Evolutionary conservation across 92 coral and sea anemone species (phyloP).

Genomic region (Ricordea florida): DNA sequence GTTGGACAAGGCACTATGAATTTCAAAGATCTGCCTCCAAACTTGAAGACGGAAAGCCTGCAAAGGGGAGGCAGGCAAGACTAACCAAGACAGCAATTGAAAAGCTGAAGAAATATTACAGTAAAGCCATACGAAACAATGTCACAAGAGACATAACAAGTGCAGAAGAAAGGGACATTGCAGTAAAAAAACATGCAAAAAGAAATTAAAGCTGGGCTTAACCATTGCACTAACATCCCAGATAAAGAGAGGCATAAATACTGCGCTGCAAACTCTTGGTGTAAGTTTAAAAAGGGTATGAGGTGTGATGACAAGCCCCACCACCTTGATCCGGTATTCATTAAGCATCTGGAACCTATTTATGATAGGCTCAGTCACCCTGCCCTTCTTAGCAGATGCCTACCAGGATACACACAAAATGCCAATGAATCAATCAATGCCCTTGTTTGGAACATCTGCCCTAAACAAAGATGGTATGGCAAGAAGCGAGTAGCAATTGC

Average conservation of each 20-base stretch:
- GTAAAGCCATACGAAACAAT: conserved; percentile 19
- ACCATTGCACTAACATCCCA: conserved; percentile 3
- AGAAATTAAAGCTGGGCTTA: conserved; percentile 40
- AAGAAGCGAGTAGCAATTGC: conserved; percentile 18
- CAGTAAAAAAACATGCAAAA: conserved; percentile 11
- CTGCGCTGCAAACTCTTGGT: conserved; percentile 42
- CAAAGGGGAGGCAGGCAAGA: conserved; percentile 4
- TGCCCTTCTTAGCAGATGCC: conserved; percentile 23
- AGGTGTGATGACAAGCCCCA: conserved; percentile 34
- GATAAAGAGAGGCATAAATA: conserved; percentile 17
- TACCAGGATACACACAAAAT: conserved; percentile 50
- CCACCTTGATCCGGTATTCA: conserved; percentile 27
- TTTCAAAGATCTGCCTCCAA: conserved; percentile 12
- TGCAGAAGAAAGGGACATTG: neutral
- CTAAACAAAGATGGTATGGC: conserved; percentile 54
- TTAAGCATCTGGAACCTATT: conserved; percentile 2
- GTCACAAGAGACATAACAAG: conserved; percentile 13
- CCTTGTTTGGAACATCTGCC: conserved; percentile 48
- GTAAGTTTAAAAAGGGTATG: conserved; percentile 20
- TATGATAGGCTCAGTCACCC: conserved; percentile 20
- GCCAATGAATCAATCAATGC: conserved; percentile 61
- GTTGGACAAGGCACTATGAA: conserved; percentile 24
- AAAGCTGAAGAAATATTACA: conserved; percentile 31
- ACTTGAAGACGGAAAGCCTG: conserved; percentile 27
- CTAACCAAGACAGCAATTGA: too few relatives aligned